phyloP scores from a whole-genome alignment of 2,113 vertebrate genomes.

The Macquaria australasica region DNA sequence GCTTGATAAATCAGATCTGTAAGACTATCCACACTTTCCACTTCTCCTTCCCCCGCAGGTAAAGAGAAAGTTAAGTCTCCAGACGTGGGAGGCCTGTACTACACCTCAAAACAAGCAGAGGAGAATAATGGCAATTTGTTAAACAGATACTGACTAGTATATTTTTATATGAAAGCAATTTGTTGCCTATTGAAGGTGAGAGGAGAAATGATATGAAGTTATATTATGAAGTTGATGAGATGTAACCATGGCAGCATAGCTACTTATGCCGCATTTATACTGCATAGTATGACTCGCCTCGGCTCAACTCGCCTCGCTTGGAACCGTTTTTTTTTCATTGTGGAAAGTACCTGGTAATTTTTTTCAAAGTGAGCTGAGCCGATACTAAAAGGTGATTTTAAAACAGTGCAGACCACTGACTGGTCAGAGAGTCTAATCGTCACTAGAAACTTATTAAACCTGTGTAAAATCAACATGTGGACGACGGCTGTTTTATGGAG shows the following conservation, averaged over 20 bases:
- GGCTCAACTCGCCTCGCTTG: too few species aligned
- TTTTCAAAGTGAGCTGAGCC: too few species aligned
- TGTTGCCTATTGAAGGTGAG: not conserved
- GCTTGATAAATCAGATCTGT: constrained; percentile 79
- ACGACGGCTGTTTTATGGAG: too few species aligned
- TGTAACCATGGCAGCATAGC: not conserved
- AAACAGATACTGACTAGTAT: not conserved
- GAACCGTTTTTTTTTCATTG: too few species aligned
- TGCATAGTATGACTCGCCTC: too few species aligned
- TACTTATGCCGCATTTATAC: too few species aligned
- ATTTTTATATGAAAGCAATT: not conserved
- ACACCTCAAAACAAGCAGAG: not conserved
- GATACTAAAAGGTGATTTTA: too few species aligned
- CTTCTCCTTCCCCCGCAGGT: constrained; percentile 62
- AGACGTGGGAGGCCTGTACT: not conserved
- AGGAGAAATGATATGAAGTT: not conserved
- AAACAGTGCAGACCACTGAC: too few species aligned
- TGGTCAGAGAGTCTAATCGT: too few species aligned
- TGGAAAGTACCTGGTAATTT: too few species aligned
- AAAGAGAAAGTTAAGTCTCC: constrained; percentile 37
- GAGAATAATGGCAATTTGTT: constrained; percentile 25
- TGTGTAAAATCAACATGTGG: too few species aligned
- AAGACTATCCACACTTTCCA: constrained; percentile 69
- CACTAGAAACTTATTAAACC: too few species aligned
- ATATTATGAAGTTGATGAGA: not conserved